These are phyloP conservation scores for Drosophila glabriapex DNA, from an alignment of 2,888 invertebrate species.

Conservation along the genomic window DNA sequence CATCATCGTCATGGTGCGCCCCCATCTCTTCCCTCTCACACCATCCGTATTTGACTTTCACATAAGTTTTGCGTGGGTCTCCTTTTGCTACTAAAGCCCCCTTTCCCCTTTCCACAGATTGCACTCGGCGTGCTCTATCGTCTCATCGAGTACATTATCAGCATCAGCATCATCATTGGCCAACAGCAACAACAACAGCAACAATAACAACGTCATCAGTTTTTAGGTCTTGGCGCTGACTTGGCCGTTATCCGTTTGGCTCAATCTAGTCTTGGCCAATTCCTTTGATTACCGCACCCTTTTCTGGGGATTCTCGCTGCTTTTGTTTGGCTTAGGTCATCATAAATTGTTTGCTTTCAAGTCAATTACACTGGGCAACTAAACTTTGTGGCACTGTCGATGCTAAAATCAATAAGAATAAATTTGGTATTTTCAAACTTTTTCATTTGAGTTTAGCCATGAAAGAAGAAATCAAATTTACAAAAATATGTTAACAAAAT, in stretches of 20 bases:
- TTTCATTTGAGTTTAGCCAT: neutral
- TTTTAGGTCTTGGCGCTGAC: slow-evolving; percentile 70
- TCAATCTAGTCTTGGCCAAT: slow-evolving; percentile 70
- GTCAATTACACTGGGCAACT: slow-evolving; percentile 63
- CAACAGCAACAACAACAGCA: slow-evolving; percentile 27
- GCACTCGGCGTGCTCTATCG: slow-evolving; percentile 74
- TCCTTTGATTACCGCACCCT: slow-evolving; percentile 81
- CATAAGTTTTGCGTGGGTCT: slow-evolving; percentile 72
- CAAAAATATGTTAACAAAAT: neutral
- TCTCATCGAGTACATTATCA: slow-evolving; percentile 68
- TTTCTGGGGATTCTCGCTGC: slow-evolving; percentile 57
- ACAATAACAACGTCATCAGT: slow-evolving; percentile 71
- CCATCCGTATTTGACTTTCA: slow-evolving; percentile 58
- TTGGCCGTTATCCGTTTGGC: slow-evolving; percentile 72
- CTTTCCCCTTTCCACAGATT: slow-evolving; percentile 17
- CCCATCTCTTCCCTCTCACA: neutral
- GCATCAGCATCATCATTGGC: slow-evolving; percentile 51
- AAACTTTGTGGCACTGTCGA: neutral
- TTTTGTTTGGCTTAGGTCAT: slow-evolving; percentile 73
- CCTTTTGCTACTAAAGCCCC: neutral
- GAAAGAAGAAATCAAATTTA: no score
- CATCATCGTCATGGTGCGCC: slow-evolving; percentile 48
- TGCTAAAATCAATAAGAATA: slow-evolving; percentile 1
- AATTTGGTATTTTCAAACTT: neutral
- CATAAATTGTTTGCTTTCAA: slow-evolving; percentile 81